phyloP scores from a whole-genome alignment of 1,140 invertebrate species.

The Drepana arcuata region DNA sequence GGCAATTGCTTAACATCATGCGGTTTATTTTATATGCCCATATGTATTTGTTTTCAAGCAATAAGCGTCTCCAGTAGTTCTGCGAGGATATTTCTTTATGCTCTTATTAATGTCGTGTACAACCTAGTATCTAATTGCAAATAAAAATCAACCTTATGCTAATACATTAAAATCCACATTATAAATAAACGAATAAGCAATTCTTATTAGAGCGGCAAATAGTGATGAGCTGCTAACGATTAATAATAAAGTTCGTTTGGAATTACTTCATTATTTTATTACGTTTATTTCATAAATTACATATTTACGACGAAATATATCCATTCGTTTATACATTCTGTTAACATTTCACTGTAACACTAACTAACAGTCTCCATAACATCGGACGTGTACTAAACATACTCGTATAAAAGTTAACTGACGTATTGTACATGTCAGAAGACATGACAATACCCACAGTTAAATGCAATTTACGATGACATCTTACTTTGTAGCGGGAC shows the following conservation, averaged over 20 bases:
- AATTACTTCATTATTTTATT: not conserved
- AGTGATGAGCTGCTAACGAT: conserved; percentile 1
- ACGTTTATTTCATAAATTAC: not conserved
- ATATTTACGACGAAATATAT: too few species aligned
- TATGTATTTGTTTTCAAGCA: too few species aligned
- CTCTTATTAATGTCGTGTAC: not conserved
- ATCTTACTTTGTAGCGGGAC: conserved; percentile 13
- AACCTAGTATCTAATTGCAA: too few species aligned
- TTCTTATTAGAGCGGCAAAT: conserved; percentile 3
- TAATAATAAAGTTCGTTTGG: not conserved
- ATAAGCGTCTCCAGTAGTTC: too few species aligned
- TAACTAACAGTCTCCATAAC: conserved; percentile 10
- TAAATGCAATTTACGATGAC: conserved; percentile 27
- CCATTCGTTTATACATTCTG: conserved; percentile 12
- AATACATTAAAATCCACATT: not conserved
- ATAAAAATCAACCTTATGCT: not conserved
- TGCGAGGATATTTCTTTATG: too few species aligned
- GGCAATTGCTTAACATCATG: too few species aligned
- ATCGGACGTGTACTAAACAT: conserved; percentile 8
- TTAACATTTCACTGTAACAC: conserved; percentile 10
- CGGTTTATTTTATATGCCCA: too few species aligned
- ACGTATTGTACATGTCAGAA: conserved; percentile 18
- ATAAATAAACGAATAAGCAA: not conserved
- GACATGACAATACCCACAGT: conserved; percentile 15
- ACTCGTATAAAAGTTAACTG: conserved; percentile 16